These are phyloP conservation scores for Lepetodrilus schrolli DNA, from an alignment of 2,888 invertebrate genomes.

Conservation along the genomic window DNA sequence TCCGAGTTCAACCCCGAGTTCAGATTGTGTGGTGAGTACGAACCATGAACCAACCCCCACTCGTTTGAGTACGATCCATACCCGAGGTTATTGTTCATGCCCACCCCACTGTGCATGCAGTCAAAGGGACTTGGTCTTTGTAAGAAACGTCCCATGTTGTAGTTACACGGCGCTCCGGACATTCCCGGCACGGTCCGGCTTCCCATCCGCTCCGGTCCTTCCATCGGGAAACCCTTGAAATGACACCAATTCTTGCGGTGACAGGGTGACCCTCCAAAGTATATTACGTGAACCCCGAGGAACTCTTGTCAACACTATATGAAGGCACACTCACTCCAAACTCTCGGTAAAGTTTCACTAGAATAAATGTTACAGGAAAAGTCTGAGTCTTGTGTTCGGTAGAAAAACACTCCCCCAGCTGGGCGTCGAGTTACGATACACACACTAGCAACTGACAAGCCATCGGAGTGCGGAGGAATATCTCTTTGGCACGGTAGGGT, in stretches of 20 bases:
- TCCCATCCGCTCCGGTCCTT: slow-evolving; percentile 41
- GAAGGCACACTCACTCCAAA: too few relatives aligned
- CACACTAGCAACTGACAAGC: slow-evolving; percentile 15
- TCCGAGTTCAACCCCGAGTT: slow-evolving; percentile 42
- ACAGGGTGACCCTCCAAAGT: too few relatives aligned
- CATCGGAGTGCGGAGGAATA: slow-evolving; percentile 23
- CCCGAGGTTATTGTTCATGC: slow-evolving; percentile 41
- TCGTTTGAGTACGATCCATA: slow-evolving; percentile 48
- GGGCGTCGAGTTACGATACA: not conserved
- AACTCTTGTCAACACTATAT: too few relatives aligned
- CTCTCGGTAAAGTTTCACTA: too few relatives aligned
- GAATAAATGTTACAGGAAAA: too few relatives aligned
- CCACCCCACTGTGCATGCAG: slow-evolving; percentile 58
- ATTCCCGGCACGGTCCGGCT: slow-evolving; percentile 42
- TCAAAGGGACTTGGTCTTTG: slow-evolving; percentile 59
- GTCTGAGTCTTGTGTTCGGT: not conserved
- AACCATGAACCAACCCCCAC: slow-evolving; percentile 50
- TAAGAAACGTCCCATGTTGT: slow-evolving; percentile 58
- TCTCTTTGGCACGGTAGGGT: slow-evolving; percentile 5
- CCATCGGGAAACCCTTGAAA: too few relatives aligned
- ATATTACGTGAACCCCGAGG: too few relatives aligned
- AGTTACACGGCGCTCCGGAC: slow-evolving; percentile 45
- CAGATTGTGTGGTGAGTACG: slow-evolving; percentile 41
- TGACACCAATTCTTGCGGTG: too few relatives aligned
- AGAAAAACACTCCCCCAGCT: slow-evolving; percentile 40